Percentiles rank a stretch among this genome's conserved stretches.
These are phyloP conservation scores for Cephalopholis sonnerati DNA, from an alignment of 2,113 vertebrate species.

Conservation along the genomic window DNA sequence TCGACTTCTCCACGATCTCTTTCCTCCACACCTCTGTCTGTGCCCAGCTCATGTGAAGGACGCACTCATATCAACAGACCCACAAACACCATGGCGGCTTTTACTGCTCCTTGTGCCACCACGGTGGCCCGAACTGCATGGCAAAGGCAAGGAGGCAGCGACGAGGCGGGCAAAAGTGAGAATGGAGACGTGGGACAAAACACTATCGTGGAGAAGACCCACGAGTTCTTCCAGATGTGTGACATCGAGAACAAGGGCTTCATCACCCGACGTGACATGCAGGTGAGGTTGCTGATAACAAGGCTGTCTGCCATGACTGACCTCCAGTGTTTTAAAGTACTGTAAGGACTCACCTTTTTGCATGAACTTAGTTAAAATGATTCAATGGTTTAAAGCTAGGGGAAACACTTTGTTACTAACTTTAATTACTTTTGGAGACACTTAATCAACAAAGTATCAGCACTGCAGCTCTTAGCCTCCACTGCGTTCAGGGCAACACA, in stretches of 20 bases:
- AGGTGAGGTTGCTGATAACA: constrained; percentile 83
- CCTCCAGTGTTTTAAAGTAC: background rate
- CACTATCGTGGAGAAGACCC: constrained; percentile 86
- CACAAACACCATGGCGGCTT: constrained; percentile 77
- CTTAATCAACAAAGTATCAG: background rate
- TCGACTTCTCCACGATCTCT: constrained; percentile 56
- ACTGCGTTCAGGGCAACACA: background rate
- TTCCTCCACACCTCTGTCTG: constrained; percentile 34
- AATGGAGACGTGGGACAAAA: constrained; percentile 48
- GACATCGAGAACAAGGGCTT: constrained; percentile 93
- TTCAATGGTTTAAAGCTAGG: accelerated
- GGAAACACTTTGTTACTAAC: background rate
- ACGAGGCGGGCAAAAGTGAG: constrained; percentile 17
- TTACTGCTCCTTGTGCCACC: constrained; percentile 47
- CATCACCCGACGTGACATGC: constrained; percentile 90
- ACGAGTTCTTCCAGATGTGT: constrained; percentile 93
- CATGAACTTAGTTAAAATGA: background rate
- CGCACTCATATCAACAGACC: constrained; percentile 4
- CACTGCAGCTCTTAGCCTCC: background rate
- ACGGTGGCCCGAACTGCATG: constrained; percentile 28
- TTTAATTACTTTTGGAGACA: background rate
- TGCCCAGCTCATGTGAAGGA: constrained; percentile 69
- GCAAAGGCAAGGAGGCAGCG: background rate
- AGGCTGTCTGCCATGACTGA: background rate
- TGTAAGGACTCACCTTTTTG: background rate